Evolutionary conservation across 2,797 vertebrate genomes (phyloP).

Genomic region (Sebastiscus tertius): DNA sequence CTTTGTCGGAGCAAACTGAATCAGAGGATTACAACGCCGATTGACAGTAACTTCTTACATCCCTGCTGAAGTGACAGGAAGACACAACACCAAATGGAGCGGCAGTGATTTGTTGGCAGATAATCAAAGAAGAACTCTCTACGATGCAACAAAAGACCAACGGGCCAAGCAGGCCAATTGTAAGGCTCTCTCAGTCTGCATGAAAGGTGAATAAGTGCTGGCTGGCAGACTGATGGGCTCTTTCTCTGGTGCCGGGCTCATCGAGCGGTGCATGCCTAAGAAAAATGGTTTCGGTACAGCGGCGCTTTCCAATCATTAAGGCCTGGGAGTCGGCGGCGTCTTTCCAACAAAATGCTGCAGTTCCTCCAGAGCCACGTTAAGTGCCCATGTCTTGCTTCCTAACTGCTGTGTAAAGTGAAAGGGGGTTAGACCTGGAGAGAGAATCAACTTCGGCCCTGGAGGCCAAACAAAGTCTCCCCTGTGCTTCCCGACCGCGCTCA

Average conservation of each 20-base stretch:
- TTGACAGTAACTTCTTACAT: neutral
- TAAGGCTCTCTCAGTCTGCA: neutral
- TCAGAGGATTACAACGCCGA: neutral
- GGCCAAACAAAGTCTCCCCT: neutral
- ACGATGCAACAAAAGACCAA: slow-evolving; percentile 26
- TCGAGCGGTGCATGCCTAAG: neutral
- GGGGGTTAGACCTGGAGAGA: neutral
- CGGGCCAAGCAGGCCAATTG: neutral
- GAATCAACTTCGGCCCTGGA: neutral
- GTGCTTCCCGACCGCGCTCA: neutral
- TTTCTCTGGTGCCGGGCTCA: neutral
- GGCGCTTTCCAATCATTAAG: neutral
- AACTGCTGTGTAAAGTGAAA: neutral
- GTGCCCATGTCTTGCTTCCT: neutral
- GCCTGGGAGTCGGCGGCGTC: neutral
- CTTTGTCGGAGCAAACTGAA: neutral
- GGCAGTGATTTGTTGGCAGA: slow-evolving; percentile 51
- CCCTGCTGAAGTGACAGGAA: neutral
- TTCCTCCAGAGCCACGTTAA: neutral
- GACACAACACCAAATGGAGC: slow-evolving; percentile 1
- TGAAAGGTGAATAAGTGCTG: slow-evolving; percentile 16
- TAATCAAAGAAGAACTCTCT: slow-evolving; percentile 55
- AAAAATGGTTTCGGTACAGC: neutral
- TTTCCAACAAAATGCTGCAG: neutral
- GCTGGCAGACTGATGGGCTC: slow-evolving; percentile 6